A percentile compares a stretch with the other conserved stretches of the same genome.
These are phyloP conservation scores for Drosophila nikananu DNA, from an alignment of 1,140 invertebrate genomes.

Conservation along the genomic window DNA sequence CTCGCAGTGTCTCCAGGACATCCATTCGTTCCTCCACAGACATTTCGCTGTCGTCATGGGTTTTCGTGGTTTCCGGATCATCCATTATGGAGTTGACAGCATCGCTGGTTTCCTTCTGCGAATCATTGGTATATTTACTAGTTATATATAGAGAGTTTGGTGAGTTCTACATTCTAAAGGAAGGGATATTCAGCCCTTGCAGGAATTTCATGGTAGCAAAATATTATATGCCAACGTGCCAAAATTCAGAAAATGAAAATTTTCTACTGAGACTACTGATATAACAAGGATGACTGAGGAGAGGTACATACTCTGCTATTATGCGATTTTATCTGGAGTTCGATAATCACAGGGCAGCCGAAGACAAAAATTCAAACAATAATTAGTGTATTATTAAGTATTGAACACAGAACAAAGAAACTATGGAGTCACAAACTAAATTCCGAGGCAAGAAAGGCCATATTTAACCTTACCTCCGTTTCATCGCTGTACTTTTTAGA, in stretches of 20 bases:
- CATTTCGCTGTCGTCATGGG: slow-evolving; percentile 51
- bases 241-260: neutral
- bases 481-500: slow-evolving; percentile 75
- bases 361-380: slow-evolving; percentile 2
- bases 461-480: slow-evolving; percentile 58
- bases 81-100: slow-evolving; percentile 84
- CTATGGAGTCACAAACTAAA: neutral
- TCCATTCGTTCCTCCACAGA: slow-evolving; percentile 73
- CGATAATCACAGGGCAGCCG: slow-evolving; percentile 13
- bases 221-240: slow-evolving; percentile 3
- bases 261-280: neutral
- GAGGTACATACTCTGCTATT: slow-evolving; percentile 65
- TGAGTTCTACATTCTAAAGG: neutral
- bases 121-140: neutral
- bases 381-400: slow-evolving; percentile 17
- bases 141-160: neutral
- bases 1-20: slow-evolving; percentile 65
- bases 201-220: slow-evolving; percentile 8
- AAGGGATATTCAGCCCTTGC: neutral
- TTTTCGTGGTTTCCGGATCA: slow-evolving; percentile 32
- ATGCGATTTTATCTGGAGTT: slow-evolving; percentile 31
- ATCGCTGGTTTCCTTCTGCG: slow-evolving; percentile 81
- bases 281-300: slow-evolving; percentile 4
- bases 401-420: slow-evolving; percentile 4
- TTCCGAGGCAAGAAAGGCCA: too few species aligned